Evolutionary conservation across 2,797 vertebrate genomes (phyloP).

Genomic region (Phoeniculus purpureus): DNA sequence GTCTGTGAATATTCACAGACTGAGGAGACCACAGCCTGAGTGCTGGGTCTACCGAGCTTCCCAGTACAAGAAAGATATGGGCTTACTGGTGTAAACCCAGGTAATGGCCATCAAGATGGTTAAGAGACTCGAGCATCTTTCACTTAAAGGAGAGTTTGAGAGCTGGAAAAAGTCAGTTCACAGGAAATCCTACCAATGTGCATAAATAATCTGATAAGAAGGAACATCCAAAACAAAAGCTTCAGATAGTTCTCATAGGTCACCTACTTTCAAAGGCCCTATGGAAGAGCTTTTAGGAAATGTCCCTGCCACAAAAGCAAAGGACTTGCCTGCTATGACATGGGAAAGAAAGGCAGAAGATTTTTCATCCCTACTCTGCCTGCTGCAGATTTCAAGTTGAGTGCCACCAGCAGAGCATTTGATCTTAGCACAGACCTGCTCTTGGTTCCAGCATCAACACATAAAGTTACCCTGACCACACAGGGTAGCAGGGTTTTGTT

Average conservation of each 20-base stretch:
- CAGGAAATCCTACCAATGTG: neutral
- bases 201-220: neutral
- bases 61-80: too few species aligned
- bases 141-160: neutral
- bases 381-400: neutral
- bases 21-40: neutral
- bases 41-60: too few species aligned
- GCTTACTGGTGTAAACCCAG: too few species aligned
- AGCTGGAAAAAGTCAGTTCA: neutral
- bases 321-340: neutral
- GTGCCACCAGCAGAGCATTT: neutral
- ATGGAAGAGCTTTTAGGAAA: neutral
- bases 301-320: neutral
- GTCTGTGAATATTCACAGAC: neutral
- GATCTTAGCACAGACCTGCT: neutral
- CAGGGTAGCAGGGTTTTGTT: neutral
- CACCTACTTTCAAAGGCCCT: neutral
- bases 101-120: too few species aligned
- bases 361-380: neutral
- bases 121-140: neutral
- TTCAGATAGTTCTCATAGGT: neutral
- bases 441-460: neutral
- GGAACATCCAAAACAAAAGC: neutral
- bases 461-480: accelerated
- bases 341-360: neutral